Evolutionary conservation across 2,797 vertebrate genomes (phyloP), one percentile per base, ranked within the genome.

Genomic region (Acanthurus tractus): DNA sequence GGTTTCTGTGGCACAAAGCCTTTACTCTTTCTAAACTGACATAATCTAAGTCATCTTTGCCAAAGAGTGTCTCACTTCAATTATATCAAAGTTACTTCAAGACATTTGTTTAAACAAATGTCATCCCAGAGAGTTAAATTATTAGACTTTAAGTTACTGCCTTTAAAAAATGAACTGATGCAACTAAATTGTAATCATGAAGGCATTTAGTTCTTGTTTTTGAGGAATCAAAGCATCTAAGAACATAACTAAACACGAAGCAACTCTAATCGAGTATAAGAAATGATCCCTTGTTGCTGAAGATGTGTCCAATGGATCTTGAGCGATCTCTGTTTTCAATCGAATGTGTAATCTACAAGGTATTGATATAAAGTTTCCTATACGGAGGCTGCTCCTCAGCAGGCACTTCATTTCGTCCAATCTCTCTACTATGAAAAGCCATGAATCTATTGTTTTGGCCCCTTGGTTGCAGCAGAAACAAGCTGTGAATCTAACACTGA

Each of bases 101-200:
- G 40, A 29, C 3, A 52, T 58, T 50, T 48, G 50, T 56, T 46
- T 10, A 63, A 52, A 72, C 17, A 44, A 54, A 17, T 38, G 25
- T 25, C 2, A 25, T 25, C 25, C 25, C 25, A 29, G 66, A 8
- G 18, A 56, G 18, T 8, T 18, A 18, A 58, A 63, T 34, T 3
- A 11, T 17, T 44, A 36, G 12, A 4, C 22, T 48, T 72, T 10
- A 49, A 20, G 20, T 50, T 20, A 46, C 3, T 18, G 45, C n/a
- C 44, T 55, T 18, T 58, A 13, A 56, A 71, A 75, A 67, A 45
- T 25, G 45, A 58, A 55, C 7, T 11, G 38, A 46, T 18, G 20
- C 29, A 40, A 17, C n/a, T 45, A 58, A 48, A 49, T 64, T 53
- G 38, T 29, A 59, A 64, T 29, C 8, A 49, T 38, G 1, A 10